Percentiles rank a stretch among this genome's conserved stretches.
Conservation (phyloP, 2,797 vertebrate species). For the Pogoniulus pusillus region DNA sequence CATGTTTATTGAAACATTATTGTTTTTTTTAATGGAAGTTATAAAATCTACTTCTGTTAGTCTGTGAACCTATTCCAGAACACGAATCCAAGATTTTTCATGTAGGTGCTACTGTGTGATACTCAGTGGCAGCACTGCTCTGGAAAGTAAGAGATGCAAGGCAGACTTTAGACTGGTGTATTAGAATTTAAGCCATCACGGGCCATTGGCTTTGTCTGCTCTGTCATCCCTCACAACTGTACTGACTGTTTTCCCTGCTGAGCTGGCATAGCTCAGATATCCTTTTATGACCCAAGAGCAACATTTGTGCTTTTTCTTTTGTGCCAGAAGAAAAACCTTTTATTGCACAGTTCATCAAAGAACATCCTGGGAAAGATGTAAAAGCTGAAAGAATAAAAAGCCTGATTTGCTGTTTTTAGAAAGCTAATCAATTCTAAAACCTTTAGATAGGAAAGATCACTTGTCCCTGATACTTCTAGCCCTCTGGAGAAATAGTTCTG, state of each 20-base stretch:
- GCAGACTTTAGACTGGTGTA: neutral
- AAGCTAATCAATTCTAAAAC: neutral
- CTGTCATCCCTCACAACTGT: neutral
- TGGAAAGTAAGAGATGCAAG: neutral
- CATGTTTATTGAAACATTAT: neutral
- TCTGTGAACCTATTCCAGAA: neutral
- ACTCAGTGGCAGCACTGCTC: neutral
- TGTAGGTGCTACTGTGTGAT: rapidly evolving
- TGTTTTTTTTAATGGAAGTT: neutral
- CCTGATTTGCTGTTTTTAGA: neutral
- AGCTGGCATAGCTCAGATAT: neutral
- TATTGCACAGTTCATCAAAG: neutral
- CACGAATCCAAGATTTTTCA: neutral
- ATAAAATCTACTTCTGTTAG: neutral
- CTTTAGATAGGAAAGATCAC: neutral
- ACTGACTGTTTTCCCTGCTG: neutral
- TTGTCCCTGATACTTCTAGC: neutral
- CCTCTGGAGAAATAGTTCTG: neutral
- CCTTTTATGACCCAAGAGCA: neutral
- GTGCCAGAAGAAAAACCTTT: neutral
- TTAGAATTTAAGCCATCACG: neutral
- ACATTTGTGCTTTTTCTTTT: neutral
- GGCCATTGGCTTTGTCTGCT: neutral
- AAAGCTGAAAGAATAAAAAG: neutral
- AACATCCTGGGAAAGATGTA: neutral